Evolutionary conservation across 2,113 vertebrate genomes (phyloP), one percentile per base, ranked within the genome.

Genomic region (Misgurnus anguillicaudatus): DNA sequence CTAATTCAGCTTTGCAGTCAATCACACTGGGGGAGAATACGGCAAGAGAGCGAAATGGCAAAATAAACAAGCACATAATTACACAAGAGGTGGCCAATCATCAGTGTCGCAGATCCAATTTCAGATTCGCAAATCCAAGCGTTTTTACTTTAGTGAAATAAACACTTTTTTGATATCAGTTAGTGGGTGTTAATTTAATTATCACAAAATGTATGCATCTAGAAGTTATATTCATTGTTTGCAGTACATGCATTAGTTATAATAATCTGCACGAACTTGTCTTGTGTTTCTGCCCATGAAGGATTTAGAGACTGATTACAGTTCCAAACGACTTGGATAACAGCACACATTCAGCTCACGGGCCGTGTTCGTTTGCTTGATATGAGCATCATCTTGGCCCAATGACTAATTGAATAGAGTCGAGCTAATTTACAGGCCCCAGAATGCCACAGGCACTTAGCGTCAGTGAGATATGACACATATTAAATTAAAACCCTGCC

Each of bases 351-450:
- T 36, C 63, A 78, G 31, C 79, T 73, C 65, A 85, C 60, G 79
- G 65, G 61, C 77, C n/a, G 63, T 85, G 75, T 81, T 86, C 73
- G 67, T 75, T 66, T 65, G 45, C 36, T 13, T 42, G 71, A 87
- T n/a, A 69, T 51, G 36, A 79, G 42, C 36, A 16, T 75, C 86
- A 80, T 82, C 68, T 77, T 61, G 45, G 69, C 80, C 67, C 71
- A 58, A 63, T 79, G 82, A 85, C 69, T 88, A 83, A 90, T 79
- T 87, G 80, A 89, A 87, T 82, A 75, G 64, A 80, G n/a, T 73
- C 67, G 48, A 75, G 77, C 71, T 86, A 82, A 88, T 88, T 90
- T 74, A 85, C 78, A 85, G 64, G 61, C 80, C 70, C 60, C 63
- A 48, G 63, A 62, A 82, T 82, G 87, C 85, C 82, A 82, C 78